Evolutionary conservation across 2,113 vertebrate genomes (phyloP), one percentile per base, ranked within the genome.

Genomic region (Gymnogyps californianus): DNA sequence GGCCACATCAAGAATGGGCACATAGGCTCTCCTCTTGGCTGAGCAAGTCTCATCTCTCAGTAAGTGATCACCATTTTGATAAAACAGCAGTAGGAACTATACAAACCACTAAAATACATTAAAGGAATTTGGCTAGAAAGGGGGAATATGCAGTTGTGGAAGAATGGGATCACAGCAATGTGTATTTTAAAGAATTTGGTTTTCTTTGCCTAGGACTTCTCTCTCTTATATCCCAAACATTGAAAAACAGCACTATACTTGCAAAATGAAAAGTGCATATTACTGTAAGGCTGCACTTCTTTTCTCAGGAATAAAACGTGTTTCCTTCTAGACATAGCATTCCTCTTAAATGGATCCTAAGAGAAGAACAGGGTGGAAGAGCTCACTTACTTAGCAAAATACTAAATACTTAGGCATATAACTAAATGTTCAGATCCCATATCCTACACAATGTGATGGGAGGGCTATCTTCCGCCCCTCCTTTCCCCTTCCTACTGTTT

Each of bases 1-100:
- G 24, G 6, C 9, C 31, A 14, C 17, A 3, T 20, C 12, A 42
- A 70, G 36, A 79, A 22, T 0, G 0, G 10, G 71, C n/a, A 54
- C 38, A 16, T 7, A 16, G 38, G 12, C 9, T 78, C n/a, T 85
- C 2, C 16, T 51, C 57, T 42, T 26, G 13, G 12, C 70, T 64
- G 16, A 72, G 40, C 49, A 32, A 28, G 22, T 0, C 38, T 55
- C 59, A 62, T 13, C 42, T 26, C 3, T 1, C 32, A 62, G 42
- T 6, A 47, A 36, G 12, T 0, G 13, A 61, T 7, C 12, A 18
- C 8, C 15, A 3, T 10, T 86, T 54, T 13, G 21, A 28, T 42
- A 29, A 78, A 67, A 38, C 0, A 38, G 18, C n/a, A 55, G 8
- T 5, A 64, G 42, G 13, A 85, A 62, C 46, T 32, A 16, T 15